phyloP scores from a whole-genome alignment of 2,113 vertebrate species.

The Hiodon tergisus region DNA sequence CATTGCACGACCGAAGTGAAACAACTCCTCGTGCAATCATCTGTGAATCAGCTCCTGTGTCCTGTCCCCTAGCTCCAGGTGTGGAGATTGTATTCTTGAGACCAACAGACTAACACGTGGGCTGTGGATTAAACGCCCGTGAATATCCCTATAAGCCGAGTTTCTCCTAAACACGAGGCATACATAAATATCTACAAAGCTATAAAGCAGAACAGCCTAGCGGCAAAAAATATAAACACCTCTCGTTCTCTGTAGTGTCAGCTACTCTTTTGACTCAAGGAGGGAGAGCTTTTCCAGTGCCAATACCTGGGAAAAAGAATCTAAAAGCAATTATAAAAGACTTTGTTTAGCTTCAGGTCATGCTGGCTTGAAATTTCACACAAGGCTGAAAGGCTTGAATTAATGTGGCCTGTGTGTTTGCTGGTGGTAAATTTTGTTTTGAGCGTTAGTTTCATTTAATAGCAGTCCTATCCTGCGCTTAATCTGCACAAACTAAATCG shows the following conservation, averaged over 20 bases:
- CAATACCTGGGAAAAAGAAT: not conserved
- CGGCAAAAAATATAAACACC: not conserved
- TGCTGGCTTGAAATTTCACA: not conserved
- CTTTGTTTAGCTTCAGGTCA: not conserved
- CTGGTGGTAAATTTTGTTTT: not conserved
- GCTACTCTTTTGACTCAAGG: not conserved
- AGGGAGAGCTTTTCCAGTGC: not conserved
- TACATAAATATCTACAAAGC: not conserved
- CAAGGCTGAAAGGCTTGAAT: not conserved
- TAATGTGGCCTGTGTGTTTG: not conserved
- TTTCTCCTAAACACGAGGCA: not conserved
- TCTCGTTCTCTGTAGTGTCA: too few relatives aligned
- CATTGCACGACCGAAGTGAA: not conserved
- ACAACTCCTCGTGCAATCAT: not conserved
- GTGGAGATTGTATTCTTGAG: not conserved
- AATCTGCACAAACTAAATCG: too few relatives aligned
- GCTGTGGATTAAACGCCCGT: not conserved
- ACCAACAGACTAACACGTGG: not conserved
- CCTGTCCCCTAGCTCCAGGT: not conserved
- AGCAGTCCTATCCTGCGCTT: too few relatives aligned
- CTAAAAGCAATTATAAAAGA: not conserved
- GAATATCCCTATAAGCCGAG: not conserved
- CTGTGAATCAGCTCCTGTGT: not conserved
- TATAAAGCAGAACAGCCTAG: not conserved
- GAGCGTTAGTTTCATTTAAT: not conserved